Evolutionary conservation across 2,888 invertebrate species (phyloP).

Genomic region (Belgica antarctica): DNA sequence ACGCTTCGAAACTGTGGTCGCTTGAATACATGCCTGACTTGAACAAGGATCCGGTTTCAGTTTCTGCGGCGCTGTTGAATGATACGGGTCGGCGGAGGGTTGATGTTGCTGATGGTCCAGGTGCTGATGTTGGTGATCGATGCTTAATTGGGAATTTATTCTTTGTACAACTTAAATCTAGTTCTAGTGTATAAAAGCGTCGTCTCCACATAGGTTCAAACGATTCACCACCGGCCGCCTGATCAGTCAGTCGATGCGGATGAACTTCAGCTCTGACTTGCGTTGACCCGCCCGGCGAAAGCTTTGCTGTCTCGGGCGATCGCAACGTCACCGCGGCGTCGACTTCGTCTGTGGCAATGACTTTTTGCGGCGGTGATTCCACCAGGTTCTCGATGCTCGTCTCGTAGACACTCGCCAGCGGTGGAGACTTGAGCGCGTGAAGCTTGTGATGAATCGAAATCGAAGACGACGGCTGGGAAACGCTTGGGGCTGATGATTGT

Average conservation of each 20-base stretch:
- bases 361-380: conserved; percentile 46
- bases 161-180: conserved; percentile 60
- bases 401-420: conserved; percentile 56
- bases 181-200: conserved; percentile 54
- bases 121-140: conserved; percentile 47
- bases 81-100: conserved; percentile 16
- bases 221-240: not conserved
- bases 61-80: not conserved
- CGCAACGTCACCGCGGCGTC: conserved; percentile 38
- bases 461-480: not conserved
- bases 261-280: conserved; percentile 37
- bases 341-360: conserved; percentile 43
- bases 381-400: conserved; percentile 56
- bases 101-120: conserved; percentile 44
- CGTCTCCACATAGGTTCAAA: conserved; percentile 48
- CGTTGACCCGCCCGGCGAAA: not conserved
- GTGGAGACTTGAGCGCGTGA: conserved; percentile 51
- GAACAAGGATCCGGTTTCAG: conserved; percentile 9
- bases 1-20: conserved; percentile 44
- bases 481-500: not conserved
- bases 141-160: conserved; percentile 62
- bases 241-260: not conserved
- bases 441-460: conserved; percentile 14
- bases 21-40: conserved; percentile 40
- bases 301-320: not conserved